Base-by-base conservation (phyloP, 2,113 vertebrate genomes). In the Halichoeres trimaculatus region DNA sequence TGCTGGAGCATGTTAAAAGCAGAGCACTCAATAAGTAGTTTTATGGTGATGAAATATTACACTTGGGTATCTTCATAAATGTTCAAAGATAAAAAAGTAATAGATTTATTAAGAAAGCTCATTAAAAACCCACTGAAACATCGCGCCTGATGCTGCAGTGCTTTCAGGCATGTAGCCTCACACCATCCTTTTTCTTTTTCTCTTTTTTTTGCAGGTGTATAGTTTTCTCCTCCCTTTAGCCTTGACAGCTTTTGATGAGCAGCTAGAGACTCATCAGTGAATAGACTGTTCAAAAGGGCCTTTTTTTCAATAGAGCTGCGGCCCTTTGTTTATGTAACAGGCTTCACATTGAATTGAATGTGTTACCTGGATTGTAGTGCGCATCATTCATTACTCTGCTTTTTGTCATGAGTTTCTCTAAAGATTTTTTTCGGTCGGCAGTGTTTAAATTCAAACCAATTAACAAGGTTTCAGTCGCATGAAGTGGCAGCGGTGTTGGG, bases 401-500 rank as follows among this genome's bases (percentile, higher is more conserved):
- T 2, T 35, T n/a, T 14, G 1, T 58, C 56, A n/a, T 52, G 52
- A 40, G 5, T 48, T 65, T 11, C 35, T 40, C n/a, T 65, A 5
- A 17, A 58, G 20, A 8, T 62, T 65, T 56, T 12, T 13, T 38
- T 65, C 22, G 17, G 23, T 45, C 13, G 63, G 40, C 48, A 50
- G 51, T 56, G 34, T 52, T 48, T 50, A 12, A 43, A 53, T 43
- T 35, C 22, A 47, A 35, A 10, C 62, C 24, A 53, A 53, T 62
- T 64, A 79, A 50, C 56, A 24, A 43, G 36, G 43, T 62, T 57
- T 19, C 14, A 38, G 58, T 59, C 40, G 72, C 69, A 59, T 68
- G 64, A 75, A 55, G 73, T 69, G 66, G 51, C 71, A 52, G 41
- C 51, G 43, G 17, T 84, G 52, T 61, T 70, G 51, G 59, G 56